Conservation (phyloP, 1,140 invertebrate genomes). For the Anoplolepis gracilipes region DNA sequence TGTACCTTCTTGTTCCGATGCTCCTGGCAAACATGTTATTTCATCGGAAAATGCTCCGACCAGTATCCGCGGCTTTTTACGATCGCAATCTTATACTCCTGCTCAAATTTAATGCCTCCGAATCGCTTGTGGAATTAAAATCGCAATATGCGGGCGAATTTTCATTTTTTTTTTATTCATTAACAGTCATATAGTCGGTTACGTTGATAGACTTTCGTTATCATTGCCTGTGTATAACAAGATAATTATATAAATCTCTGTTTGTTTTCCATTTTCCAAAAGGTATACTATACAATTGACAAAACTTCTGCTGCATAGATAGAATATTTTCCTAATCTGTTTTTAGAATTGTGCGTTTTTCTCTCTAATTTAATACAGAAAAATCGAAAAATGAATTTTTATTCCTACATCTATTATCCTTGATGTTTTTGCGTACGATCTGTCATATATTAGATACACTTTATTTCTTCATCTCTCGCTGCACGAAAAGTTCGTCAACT, state of each 20-base stretch:
- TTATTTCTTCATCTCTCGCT: background rate
- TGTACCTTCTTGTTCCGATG: conserved; percentile 15
- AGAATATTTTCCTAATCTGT: background rate
- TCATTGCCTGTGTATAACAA: background rate
- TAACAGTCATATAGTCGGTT: background rate
- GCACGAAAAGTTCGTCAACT: conserved; percentile 26
- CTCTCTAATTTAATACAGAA: background rate
- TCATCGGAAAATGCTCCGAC: conserved; percentile 45
- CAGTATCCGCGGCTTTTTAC: background rate
- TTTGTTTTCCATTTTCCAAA: background rate
- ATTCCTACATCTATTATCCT: background rate
- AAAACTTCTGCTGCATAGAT: background rate
- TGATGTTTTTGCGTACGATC: background rate
- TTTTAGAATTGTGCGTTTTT: background rate
- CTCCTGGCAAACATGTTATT: conserved; percentile 51
- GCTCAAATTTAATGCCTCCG: background rate
- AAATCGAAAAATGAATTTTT: background rate
- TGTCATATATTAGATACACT: too few relatives aligned
- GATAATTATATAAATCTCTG: background rate
- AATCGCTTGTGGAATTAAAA: conserved; percentile 6
- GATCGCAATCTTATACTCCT: background rate
- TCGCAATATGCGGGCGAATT: background rate
- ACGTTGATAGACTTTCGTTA: background rate
- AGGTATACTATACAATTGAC: background rate
- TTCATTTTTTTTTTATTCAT: background rate